Base-by-base conservation (phyloP, 2,888 invertebrate genomes). In the Eumacrocentrus americanus region DNA sequence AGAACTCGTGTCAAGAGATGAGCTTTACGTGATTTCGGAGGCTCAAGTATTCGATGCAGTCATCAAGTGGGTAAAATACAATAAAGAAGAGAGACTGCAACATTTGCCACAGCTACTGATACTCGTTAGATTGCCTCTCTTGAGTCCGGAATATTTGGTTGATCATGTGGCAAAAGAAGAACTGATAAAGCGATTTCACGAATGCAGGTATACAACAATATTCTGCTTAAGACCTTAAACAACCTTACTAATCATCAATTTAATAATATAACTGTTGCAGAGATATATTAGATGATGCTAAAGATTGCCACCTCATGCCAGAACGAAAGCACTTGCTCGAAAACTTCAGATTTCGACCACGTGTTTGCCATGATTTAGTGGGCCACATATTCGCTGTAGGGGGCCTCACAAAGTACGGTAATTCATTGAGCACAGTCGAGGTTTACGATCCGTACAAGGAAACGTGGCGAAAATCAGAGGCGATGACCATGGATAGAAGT, bases 351-450 rank as follows among this genome's bases (percentile, higher is more conserved):
- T 90, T 90, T 1, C 84, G 89, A 60, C 91, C 91, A 7, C 84
- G 94, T 22, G 88, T 88, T 67, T 91, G 91, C 69, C 89, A 89
- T 75, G 85, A 84, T 69, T 85, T 91, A 16, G 87, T 89, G 67
- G 94, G 94, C 0, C 88, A 91, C 71, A 92, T 94, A 64, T 94
- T 91, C 80, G 94, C 92, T 46, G 91, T 94, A 37, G 94, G 94
- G 18, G 94, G 94, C 1, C 82, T 94, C 20, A 92, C 92, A 40
- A 90, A 91, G 74, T 89, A 89, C 71, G 92, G 91, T 38, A 91
- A 92, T 76, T 92, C 92, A 0, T 82, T 92, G 46, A 91, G 90
- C 70, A 92, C 92, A 0, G 93, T 94, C 0, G 94, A 94, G 81
- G 90, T 89, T 68, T 94, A 88, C 76, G 91, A 94, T 82, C 92